phyloP scores from a whole-genome alignment of 1,140 invertebrate species.

The Pseudomyrmex pallidus region DNA sequence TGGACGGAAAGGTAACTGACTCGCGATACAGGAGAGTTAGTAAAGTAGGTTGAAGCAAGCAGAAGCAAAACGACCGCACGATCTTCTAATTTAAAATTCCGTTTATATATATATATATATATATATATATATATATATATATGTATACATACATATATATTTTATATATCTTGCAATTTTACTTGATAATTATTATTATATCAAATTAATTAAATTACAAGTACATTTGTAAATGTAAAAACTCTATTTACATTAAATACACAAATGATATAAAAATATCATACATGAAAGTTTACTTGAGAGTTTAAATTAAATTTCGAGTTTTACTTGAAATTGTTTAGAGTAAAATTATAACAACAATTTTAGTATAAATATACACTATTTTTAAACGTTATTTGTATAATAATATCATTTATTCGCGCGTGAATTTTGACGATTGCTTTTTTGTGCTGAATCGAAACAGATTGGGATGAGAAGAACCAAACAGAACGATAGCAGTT shows the following conservation, averaged over 20 bases:
- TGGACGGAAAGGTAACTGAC: conserved; percentile 10
- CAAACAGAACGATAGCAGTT: conserved; percentile 6
- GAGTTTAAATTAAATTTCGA: too few relatives aligned
- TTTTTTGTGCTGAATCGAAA: background rate
- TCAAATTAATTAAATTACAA: background rate
- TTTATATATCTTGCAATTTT: background rate
- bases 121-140: too few relatives aligned
- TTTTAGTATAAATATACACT: too few relatives aligned
- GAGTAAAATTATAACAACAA: too few relatives aligned
- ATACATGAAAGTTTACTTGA: too few relatives aligned
- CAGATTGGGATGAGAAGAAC: background rate
- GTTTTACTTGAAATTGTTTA: too few relatives aligned
- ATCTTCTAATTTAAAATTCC: conserved; percentile 23
- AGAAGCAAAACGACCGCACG: background rate
- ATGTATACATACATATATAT: too few relatives aligned
- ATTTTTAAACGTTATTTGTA: too few relatives aligned
- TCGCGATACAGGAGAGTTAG: background rate
- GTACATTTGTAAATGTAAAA: background rate
- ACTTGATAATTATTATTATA: background rate
- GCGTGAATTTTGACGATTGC: background rate
- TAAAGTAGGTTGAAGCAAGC: conserved; percentile 17
- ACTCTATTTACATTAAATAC: background rate
- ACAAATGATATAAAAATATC: too few relatives aligned
- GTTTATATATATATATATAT: background rate
- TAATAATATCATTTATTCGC: background rate